These are phyloP conservation scores for Dasysyrphus albostriatus DNA, from an alignment of 2,888 invertebrate genomes.

Conservation along the genomic window DNA sequence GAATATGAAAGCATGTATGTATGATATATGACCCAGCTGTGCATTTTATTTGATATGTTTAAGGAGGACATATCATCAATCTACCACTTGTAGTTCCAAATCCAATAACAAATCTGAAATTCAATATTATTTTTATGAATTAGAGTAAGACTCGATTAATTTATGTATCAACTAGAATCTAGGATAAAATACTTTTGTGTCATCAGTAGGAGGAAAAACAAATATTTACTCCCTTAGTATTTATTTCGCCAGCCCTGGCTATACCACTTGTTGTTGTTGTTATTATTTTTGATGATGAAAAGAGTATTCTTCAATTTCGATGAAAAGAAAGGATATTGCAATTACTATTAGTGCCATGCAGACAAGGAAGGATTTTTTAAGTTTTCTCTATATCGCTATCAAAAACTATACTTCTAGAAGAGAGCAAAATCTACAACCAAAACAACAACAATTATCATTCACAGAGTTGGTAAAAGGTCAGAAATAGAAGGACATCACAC, in stretches of 20 bases:
- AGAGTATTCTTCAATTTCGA: conserved; percentile 25
- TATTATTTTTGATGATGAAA: neutral
- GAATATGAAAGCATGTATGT: no score
- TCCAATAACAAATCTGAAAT: no score
- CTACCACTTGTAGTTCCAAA: no score
- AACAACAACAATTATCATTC: conserved; percentile 29
- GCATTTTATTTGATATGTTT: no score
- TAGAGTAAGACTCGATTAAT: no score
- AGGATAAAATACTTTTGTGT: no score
- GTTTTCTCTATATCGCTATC: conserved; percentile 10
- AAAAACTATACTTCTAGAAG: neutral
- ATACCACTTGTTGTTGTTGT: conserved; percentile 53
- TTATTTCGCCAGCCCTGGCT: neutral
- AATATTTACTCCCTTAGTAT: neutral
- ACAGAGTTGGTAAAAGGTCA: conserved; percentile 56
- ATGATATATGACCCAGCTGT: no score
- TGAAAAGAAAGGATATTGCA: conserved; percentile 61
- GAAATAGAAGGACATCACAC: conserved; percentile 65
- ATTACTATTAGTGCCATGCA: conserved; percentile 60
- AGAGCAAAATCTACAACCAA: neutral
- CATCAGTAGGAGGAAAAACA: neutral
- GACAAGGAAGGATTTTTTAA: conserved; percentile 28
- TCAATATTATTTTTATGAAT: no score
- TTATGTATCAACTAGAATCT: no score
- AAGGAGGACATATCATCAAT: no score